Conservation (phyloP, 2,113 vertebrate species). For the Takifugu flavidus region DNA sequence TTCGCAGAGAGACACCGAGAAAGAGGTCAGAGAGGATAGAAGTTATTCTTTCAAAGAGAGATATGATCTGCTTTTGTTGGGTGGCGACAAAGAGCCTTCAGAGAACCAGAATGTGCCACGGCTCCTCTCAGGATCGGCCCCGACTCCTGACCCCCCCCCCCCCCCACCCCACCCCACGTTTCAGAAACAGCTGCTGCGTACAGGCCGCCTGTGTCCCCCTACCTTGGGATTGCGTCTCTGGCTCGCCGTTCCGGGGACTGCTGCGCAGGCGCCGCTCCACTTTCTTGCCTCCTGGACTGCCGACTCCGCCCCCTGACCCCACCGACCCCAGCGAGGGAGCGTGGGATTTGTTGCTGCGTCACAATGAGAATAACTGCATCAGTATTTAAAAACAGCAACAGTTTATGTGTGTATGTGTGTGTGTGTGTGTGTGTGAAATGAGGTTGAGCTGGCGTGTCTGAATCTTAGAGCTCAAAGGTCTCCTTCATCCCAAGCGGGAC, state of each 20-base stretch:
- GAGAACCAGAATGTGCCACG: not conserved
- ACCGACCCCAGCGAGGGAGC: constrained; percentile 70
- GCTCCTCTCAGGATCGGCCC: not conserved
- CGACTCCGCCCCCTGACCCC: constrained; percentile 69
- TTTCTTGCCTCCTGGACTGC: constrained; percentile 81
- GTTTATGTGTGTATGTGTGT: not conserved
- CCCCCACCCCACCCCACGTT: too few species aligned
- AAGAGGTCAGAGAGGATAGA: constrained; percentile 18
- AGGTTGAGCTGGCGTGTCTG: constrained; percentile 33
- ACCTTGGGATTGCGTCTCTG: constrained; percentile 78
- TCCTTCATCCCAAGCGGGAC: constrained; percentile 64
- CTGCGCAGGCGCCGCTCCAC: constrained; percentile 84
- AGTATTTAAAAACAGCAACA: not conserved
- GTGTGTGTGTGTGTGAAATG: constrained; percentile 26
- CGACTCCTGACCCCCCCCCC: too few species aligned
- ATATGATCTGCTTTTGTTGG: constrained; percentile 14
- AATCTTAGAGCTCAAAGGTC: constrained; percentile 61
- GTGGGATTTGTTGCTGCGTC: constrained; percentile 66
- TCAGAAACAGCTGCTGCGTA: too few species aligned
- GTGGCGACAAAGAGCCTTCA: not conserved
- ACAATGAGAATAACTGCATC: not conserved
- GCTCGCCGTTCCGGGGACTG: constrained; percentile 85
- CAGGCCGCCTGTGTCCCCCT: constrained; percentile 5
- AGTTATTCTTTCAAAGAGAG: constrained; percentile 17
- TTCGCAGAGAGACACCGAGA: constrained; percentile 8